Conservation (phyloP, 2,888 invertebrate genomes). For the Morpho deidamia region DNA sequence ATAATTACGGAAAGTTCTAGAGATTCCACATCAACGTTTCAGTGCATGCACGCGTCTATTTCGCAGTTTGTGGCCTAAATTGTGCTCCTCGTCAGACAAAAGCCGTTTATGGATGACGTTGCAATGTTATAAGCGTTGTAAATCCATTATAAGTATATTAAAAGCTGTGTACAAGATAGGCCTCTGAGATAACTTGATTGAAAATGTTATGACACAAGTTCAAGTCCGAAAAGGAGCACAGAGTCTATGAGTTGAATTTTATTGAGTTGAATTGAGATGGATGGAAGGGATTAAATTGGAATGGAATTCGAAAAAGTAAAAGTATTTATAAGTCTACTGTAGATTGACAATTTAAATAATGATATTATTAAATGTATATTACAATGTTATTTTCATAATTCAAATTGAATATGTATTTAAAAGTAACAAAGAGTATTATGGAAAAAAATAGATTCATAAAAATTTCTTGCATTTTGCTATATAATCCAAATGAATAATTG, state of each 20-base stretch:
- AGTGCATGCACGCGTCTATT: conserved; percentile 26
- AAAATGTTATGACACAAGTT: not conserved
- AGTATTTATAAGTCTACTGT: too few relatives aligned
- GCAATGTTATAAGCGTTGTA: conserved; percentile 4
- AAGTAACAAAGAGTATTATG: too few relatives aligned
- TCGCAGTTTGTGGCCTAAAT: not conserved
- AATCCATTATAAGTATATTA: not conserved
- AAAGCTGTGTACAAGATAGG: not conserved
- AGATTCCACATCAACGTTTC: conserved; percentile 25
- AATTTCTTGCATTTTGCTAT: too few relatives aligned
- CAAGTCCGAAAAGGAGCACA: not conserved
- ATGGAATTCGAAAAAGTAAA: too few relatives aligned
- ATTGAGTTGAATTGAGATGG: not conserved
- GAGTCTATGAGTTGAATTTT: not conserved
- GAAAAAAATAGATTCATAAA: too few relatives aligned
- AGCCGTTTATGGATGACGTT: not conserved
- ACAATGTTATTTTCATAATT: too few relatives aligned
- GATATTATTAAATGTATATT: too few relatives aligned
- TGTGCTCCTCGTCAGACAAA: not conserved
- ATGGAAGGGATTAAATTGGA: not conserved
- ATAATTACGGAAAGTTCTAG: conserved; percentile 13
- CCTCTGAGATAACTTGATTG: not conserved
- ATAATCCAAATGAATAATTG: too few relatives aligned
- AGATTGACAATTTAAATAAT: too few relatives aligned
- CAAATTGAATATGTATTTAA: too few relatives aligned